Evolutionary conservation across 1,140 invertebrate species (phyloP).

Genomic region (Zelostemma sp.): DNA sequence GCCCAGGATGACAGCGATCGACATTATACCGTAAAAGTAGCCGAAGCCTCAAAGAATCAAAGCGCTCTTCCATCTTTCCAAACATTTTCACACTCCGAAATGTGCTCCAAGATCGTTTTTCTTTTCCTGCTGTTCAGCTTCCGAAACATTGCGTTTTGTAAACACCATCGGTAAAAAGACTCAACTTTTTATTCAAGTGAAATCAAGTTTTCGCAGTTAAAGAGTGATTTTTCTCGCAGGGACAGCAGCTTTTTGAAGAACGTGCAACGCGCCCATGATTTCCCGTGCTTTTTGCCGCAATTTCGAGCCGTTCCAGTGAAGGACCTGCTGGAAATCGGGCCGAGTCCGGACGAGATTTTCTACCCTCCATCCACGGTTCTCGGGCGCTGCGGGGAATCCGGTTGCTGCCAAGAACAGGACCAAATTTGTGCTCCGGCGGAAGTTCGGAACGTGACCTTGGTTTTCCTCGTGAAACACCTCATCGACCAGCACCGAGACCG

Average conservation of each 20-base stretch:
- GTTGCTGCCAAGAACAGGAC: conserved; percentile 57
- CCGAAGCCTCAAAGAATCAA: conserved; percentile 40
- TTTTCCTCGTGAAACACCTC: conserved; percentile 62
- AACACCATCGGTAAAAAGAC: conserved; percentile 23
- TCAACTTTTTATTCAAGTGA: background rate
- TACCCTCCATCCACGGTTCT: conserved; percentile 64
- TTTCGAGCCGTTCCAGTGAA: conserved; percentile 56
- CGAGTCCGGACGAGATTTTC: conserved; percentile 60
- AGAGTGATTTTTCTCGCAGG: conserved; percentile 27
- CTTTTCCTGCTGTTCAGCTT: conserved; percentile 10
- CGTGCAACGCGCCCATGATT: conserved; percentile 61
- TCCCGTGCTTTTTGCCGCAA: conserved; percentile 59
- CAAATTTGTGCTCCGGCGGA: conserved; percentile 60
- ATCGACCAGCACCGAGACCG: conserved; percentile 60
- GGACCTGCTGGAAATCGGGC: conserved; percentile 58
- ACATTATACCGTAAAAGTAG: conserved; percentile 16
- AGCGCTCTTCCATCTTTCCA: conserved; percentile 16
- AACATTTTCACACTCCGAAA: background rate
- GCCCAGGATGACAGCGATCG: conserved; percentile 27
- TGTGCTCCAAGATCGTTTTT: conserved; percentile 14
- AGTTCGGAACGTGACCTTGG: conserved; percentile 58
- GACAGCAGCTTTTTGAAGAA: conserved; percentile 61
- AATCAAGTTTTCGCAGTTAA: background rate
- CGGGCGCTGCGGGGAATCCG: conserved; percentile 59
- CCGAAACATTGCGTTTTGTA: conserved; percentile 18